A percentile compares a stretch with the other conserved stretches of the same genome.
These are phyloP conservation scores for Xiphophorus couchianus DNA, from an alignment of 2,113 vertebrate genomes.

Conservation along the genomic window DNA sequence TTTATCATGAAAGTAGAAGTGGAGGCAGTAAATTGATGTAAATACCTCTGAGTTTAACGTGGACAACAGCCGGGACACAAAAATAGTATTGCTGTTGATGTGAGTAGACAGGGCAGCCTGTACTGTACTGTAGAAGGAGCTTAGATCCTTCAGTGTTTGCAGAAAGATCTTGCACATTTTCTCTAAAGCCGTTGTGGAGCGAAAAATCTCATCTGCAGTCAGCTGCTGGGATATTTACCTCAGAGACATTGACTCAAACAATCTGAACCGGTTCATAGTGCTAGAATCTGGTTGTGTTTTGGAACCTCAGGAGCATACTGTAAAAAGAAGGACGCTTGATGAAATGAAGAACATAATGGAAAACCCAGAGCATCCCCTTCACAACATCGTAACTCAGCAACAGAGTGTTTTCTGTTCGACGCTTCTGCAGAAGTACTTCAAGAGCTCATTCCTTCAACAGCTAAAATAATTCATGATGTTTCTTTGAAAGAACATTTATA, in stretches of 20 bases:
- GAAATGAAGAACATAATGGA: neutral
- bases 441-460: neutral
- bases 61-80: neutral
- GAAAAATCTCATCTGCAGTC: neutral
- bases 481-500: neutral
- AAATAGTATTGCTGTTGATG: neutral
- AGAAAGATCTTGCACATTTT: neutral
- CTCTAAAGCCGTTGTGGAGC: neutral
- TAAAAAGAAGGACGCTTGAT: neutral
- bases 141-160: neutral
- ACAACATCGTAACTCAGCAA: neutral
- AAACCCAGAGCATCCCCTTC: neutral
- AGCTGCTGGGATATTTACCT: neutral
- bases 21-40: neutral
- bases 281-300: neutral
- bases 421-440: neutral
- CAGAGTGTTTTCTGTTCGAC: neutral
- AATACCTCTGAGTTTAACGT: neutral
- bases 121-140: neutral
- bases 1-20: neutral
- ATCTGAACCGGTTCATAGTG: neutral
- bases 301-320: neutral
- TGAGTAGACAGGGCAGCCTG: neutral
- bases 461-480: neutral
- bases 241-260: neutral